Conservation (phyloP, 2,888 invertebrate species). For the Tryphoninae sp. region DNA sequence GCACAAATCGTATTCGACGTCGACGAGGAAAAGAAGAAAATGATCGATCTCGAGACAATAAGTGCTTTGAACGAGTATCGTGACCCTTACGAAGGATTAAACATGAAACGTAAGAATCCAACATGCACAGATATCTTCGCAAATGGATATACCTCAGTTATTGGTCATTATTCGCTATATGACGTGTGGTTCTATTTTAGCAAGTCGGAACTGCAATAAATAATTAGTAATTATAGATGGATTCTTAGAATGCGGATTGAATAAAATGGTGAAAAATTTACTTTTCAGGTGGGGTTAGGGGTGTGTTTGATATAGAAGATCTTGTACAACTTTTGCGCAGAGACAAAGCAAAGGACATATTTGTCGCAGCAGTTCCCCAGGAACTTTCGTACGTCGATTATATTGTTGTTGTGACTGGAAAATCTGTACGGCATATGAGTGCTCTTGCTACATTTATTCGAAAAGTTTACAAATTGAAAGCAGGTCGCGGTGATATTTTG, state of each 20-base stretch:
- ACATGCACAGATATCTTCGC: too few relatives aligned
- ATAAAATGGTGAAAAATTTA: neutral
- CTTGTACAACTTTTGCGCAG: constrained; percentile 88
- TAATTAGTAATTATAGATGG: neutral
- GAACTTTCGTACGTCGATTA: constrained; percentile 92
- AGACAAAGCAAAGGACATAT: constrained; percentile 91
- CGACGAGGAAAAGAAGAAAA: constrained; percentile 84
- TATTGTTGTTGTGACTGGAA: constrained; percentile 90
- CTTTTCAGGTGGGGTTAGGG: constrained; percentile 88
- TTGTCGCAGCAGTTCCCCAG: constrained; percentile 89
- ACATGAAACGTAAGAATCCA: constrained; percentile 83
- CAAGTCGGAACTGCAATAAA: neutral
- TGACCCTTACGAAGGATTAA: constrained; percentile 86
- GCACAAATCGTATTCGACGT: constrained; percentile 88
- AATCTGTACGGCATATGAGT: constrained; percentile 88
- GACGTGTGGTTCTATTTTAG: neutral
- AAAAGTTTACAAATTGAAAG: constrained; percentile 89
- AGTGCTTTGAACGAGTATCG: constrained; percentile 78
- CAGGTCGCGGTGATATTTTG: constrained; percentile 84
- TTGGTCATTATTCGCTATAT: constrained; percentile 19
- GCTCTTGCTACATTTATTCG: constrained; percentile 89
- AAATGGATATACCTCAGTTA: neutral
- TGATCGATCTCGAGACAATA: constrained; percentile 73
- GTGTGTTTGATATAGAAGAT: constrained; percentile 95
- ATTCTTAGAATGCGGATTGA: too few relatives aligned